Evolutionary conservation across 2,113 vertebrate species (phyloP), one percentile per base, ranked within the genome.

Genomic region (Melanerpes formicivorus): DNA sequence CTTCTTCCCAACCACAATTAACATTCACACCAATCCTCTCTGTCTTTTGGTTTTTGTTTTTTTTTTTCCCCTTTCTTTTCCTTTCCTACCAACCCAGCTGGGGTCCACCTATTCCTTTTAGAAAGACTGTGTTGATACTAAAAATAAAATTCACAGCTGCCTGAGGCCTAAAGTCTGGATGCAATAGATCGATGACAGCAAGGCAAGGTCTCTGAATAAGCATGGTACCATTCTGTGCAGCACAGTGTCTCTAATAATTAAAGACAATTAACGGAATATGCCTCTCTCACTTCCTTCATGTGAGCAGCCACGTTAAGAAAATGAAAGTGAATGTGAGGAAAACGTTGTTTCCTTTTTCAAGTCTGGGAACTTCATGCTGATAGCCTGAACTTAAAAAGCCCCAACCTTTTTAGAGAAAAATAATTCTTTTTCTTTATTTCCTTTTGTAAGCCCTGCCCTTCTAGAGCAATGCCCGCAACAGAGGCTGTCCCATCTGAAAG

Each of bases 261-360:
- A 30, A 84, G 30, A 9, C 0, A 12, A 4, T 30, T 6, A 60
- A 12, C 30, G 32, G 29, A 37, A 0, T 66, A 29, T 54, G 40
- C 54, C 5, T 76, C 17, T 55, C 44, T 30, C 30, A 9, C 17
- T 18, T 21, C 30, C 37, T 79, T 22, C 17, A 17, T 0, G 0
- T 13, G 4, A 63, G 26, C 11, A 23, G 7, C 17, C 25, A 22
- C 46, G 56, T 63, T 21, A 91, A 78, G 86, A 86, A 32, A 90
- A 97, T 75, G 81, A 95, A 95, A 95, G 71, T 67, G 82, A 84
- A 81, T 77, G 87, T 91, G 92, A 96, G 95, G 96, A 88, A 91
- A 91, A 71, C 87, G 23, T 27, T 64, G 48, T 90, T 58, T 89
- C 87, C 55, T 84, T 84, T 96, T 95, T 95, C 72, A 90, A 84